These are phyloP conservation scores for Esox masquinongy DNA, from an alignment of 2,797 vertebrate genomes.

Conservation along the genomic window DNA sequence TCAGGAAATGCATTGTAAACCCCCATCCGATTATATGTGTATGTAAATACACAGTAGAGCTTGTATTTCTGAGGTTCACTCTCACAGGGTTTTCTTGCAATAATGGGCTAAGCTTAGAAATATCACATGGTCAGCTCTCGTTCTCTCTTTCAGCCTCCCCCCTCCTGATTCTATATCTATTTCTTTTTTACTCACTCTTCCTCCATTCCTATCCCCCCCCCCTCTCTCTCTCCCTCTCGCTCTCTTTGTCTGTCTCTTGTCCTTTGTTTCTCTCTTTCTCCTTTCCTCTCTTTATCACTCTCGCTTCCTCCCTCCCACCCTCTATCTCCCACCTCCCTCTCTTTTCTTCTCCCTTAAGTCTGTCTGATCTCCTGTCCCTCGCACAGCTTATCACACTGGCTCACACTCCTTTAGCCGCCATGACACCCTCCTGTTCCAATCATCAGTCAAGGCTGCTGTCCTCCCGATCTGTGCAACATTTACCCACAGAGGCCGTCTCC, in stretches of 20 bases:
- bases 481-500: not conserved
- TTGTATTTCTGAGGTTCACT: not conserved
- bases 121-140: conserved; percentile 38
- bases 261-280: no score
- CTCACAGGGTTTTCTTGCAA: not conserved
- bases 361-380: conserved; percentile 56
- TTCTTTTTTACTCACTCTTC: not conserved
- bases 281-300: not conserved
- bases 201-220: not conserved
- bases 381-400: conserved; percentile 57
- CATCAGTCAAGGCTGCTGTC: not conserved
- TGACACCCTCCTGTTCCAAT: not conserved
- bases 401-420: conserved; percentile 34
- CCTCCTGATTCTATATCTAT: no score
- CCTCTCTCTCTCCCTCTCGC: not conserved
- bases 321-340: not conserved
- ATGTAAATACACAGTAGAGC: not conserved
- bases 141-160: not conserved
- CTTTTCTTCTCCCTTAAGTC: conserved; percentile 41
- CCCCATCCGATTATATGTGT: not conserved
- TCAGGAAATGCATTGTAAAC: not conserved
- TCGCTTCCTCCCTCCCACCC: not conserved
- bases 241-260: no score
- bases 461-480: not conserved
- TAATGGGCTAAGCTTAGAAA: conserved; percentile 21